Evolutionary conservation across 1,140 invertebrate species (phyloP), one percentile per base, ranked within the genome.

Genomic region (Pseudomyrmex dendroicus): DNA sequence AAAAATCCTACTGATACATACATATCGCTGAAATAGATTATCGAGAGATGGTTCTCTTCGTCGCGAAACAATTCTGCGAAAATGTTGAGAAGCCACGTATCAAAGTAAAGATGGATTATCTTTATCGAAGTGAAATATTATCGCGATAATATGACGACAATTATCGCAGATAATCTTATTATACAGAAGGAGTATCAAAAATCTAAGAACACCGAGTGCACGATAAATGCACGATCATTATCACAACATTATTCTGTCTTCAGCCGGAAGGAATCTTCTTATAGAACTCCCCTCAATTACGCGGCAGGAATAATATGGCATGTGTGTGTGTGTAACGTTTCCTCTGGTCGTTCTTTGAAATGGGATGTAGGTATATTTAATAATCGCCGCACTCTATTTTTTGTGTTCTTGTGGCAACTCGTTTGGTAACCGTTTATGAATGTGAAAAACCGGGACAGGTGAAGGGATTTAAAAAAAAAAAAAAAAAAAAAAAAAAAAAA

Each of bases 361-460:
- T 35, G 35, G 35, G 0, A 3, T 0, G 61, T 57, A 78, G 54
- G 73, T 86, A 85, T 85, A 89, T 88, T 88, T 88, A 85, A 89
- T 88, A 88, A 89, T 74, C 46, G 66, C 8, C 66, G 56, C 74
- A 66, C 73, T 88, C 50, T 44, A 87, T 80, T 85, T 86, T 86
- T 85, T 85, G 61, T 85, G 73, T 72, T 57, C 73, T 83, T 77
- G 57, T 57, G 68, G 63, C 76, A 74, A 85, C 83, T 80, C 83
- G 78, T 89, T 85, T 74, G 15, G 62, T 59, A 67, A 76, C 62
- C 83, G 73, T 25, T 85, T 77, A 57, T 67, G 72, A 80, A 83
- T 84, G 67, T 88, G 86, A 87, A 83, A 88, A 87, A 88, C 72
- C 56, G 35, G 66, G 74, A 86, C 70, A 35, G 77, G 44, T 61